A percentile compares a stretch with the other conserved stretches of the same genome.
phyloP scores from a whole-genome alignment of 2,797 vertebrate species.

The Serranus cabrilla region DNA sequence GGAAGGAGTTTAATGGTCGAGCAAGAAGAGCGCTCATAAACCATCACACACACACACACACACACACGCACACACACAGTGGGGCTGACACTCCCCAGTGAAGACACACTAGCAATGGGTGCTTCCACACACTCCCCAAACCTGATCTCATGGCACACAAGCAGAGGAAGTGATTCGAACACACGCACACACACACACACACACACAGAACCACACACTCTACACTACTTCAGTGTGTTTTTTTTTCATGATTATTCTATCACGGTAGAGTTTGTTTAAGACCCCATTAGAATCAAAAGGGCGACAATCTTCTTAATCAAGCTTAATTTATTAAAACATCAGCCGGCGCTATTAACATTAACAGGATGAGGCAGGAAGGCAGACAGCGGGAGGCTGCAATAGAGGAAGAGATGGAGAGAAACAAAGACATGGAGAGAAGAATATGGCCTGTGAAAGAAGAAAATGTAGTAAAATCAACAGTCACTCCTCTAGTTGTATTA shows the following conservation, averaged over 20 bases:
- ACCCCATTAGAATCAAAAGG: slow-evolving; percentile 90
- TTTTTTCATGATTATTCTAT: slow-evolving; percentile 90
- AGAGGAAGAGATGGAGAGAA: slow-evolving; percentile 38
- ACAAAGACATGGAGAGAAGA: slow-evolving; percentile 30
- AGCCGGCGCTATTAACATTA: slow-evolving; percentile 76
- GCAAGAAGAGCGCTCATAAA: slow-evolving; percentile 93
- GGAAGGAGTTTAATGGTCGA: slow-evolving; percentile 95
- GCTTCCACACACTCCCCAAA: slow-evolving; percentile 42
- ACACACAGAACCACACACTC: slow-evolving; percentile 17
- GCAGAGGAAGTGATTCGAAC: neutral
- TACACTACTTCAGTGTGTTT: slow-evolving; percentile 87
- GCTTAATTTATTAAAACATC: slow-evolving; percentile 86
- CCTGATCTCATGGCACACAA: slow-evolving; percentile 31
- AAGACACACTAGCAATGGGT: slow-evolving; percentile 47
- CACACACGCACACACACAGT: slow-evolving; percentile 29
- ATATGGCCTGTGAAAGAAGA: slow-evolving; percentile 6
- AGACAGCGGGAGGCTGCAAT: slow-evolving; percentile 37
- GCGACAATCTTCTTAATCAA: slow-evolving; percentile 96
- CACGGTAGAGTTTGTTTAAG: slow-evolving; percentile 91
- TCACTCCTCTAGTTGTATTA: neutral
- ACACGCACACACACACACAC: slow-evolving; percentile 11
- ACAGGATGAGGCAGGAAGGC: slow-evolving; percentile 62
- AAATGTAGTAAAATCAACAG: neutral
- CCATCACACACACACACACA: slow-evolving; percentile 64
- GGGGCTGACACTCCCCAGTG: slow-evolving; percentile 40